A percentile compares a stretch with the other conserved stretches of the same genome.
These are phyloP conservation scores for Trissonchulus latispiculum DNA, from an alignment of 2,888 invertebrate genomes.

Conservation along the genomic window DNA sequence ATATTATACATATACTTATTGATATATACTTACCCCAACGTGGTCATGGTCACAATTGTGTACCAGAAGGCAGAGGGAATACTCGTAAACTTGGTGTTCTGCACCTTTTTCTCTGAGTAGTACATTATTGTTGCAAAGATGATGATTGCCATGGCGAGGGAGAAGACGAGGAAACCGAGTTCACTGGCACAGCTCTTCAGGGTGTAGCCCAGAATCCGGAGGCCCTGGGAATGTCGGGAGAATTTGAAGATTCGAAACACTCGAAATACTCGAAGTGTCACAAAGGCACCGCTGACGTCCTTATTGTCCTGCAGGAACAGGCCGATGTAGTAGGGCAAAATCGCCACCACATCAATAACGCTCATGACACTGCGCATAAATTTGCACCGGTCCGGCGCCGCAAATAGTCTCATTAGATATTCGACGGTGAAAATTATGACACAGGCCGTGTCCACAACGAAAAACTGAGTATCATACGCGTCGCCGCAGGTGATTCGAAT, in stretches of 20 bases:
- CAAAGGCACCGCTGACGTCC: constrained; percentile 84
- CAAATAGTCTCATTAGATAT: constrained; percentile 79
- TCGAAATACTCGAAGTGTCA: constrained; percentile 93
- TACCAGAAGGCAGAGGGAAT: constrained; percentile 99
- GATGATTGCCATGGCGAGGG: constrained; percentile 98
- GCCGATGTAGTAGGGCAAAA: constrained; percentile 96
- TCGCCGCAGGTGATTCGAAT: constrained; percentile 70
- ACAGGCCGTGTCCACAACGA: constrained; percentile 98
- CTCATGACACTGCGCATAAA: constrained; percentile 98
- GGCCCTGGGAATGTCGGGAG: constrained; percentile 95
- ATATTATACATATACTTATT: no score
- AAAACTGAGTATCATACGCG: constrained; percentile 66
- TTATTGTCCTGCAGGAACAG: constrained; percentile 47
- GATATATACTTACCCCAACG: constrained; percentile 95
- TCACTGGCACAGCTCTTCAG: constrained; percentile 97
- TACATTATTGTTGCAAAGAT: constrained; percentile 99
- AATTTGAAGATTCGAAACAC: constrained; percentile 99
- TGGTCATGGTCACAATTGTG: constrained; percentile 99
- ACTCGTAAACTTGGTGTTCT: constrained; percentile 91
- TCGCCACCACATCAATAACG: constrained; percentile 98
- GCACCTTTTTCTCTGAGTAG: constrained; percentile 98
- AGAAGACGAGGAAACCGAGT: constrained; percentile 97
- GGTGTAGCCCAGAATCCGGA: constrained; percentile 96
- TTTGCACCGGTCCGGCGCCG: constrained; percentile 95
- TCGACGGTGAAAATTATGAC: constrained; percentile 99